A percentile compares a stretch with the other conserved stretches of the same genome.
Evolutionary conservation across 2,888 invertebrate genomes (phyloP).

Genomic region (Dexiosoma caninum): DNA sequence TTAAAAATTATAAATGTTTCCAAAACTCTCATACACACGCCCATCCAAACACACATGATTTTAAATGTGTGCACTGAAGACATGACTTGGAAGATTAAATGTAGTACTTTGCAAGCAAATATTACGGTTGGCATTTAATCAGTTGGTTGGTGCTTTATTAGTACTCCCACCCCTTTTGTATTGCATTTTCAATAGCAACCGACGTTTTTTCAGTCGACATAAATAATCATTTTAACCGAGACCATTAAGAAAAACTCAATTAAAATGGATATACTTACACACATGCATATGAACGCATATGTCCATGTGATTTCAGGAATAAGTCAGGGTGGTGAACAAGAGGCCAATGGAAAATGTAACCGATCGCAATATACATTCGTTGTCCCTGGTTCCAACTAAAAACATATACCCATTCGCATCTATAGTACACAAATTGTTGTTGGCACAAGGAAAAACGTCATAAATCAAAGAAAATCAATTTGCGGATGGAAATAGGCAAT

Average conservation of each 20-base stretch:
- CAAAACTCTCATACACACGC: background rate
- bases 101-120: constrained; percentile 32
- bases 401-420: background rate
- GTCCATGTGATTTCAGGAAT: constrained; percentile 11
- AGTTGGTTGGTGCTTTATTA: constrained; percentile 31
- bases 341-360: constrained; percentile 5
- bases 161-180: constrained; percentile 44
- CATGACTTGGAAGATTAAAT: constrained; percentile 12
- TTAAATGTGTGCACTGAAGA: constrained; percentile 1
- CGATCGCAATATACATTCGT: constrained; percentile 22
- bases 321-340: constrained; percentile 7
- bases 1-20: constrained; percentile 9
- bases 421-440: background rate
- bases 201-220: constrained; percentile 3
- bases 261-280: constrained; percentile 9
- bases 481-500: constrained; percentile 8
- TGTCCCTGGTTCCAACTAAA: background rate
- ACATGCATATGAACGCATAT: too few relatives aligned
- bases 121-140: constrained; percentile 35
- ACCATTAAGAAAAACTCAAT: constrained; percentile 44
- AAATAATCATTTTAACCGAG: constrained; percentile 23
- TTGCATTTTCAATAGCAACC: constrained; percentile 3
- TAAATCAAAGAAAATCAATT: constrained; percentile 46
- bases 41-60: background rate
- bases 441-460: constrained; percentile 18